These are phyloP conservation scores for Sarcophaga rosellei DNA, from an alignment of 2,888 invertebrate species.

Conservation along the genomic window DNA sequence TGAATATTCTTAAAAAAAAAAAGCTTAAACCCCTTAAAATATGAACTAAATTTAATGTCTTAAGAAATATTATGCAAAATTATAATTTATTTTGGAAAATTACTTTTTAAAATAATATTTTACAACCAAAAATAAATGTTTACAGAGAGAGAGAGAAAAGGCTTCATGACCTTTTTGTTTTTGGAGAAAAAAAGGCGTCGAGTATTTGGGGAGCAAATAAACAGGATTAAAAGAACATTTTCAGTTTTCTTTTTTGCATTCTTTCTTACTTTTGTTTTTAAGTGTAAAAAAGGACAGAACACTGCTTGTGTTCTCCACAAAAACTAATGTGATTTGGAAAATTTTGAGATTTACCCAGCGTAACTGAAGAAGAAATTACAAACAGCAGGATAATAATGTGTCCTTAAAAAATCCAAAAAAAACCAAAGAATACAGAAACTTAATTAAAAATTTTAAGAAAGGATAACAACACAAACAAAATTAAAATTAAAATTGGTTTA, in stretches of 20 bases:
- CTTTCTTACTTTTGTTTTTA: no score
- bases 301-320: no score
- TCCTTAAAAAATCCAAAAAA: conserved; percentile 31
- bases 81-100: conserved; percentile 20
- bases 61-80: conserved; percentile 26
- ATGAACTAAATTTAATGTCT: conserved; percentile 30
- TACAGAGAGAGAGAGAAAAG: neutral
- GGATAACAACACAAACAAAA: conserved; percentile 13
- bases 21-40: conserved; percentile 8
- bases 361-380: neutral
- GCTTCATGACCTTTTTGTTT: neutral
- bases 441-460: conserved; percentile 56
- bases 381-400: conserved; percentile 39
- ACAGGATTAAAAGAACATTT: conserved; percentile 31
- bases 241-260: neutral
- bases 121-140: conserved; percentile 33
- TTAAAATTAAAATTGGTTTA: conserved; percentile 3
- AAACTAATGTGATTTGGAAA: no score
- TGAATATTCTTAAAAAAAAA: no score
- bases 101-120: conserved; percentile 35
- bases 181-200: no score
- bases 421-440: conserved; percentile 21
- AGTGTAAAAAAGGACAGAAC: neutral
- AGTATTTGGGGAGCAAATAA: conserved; percentile 5
- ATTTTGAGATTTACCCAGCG: neutral